Evolutionary conservation across 2,888 invertebrate species (phyloP), one percentile per base, ranked within the genome.

Genomic region (Pharmacophagus antenor): DNA sequence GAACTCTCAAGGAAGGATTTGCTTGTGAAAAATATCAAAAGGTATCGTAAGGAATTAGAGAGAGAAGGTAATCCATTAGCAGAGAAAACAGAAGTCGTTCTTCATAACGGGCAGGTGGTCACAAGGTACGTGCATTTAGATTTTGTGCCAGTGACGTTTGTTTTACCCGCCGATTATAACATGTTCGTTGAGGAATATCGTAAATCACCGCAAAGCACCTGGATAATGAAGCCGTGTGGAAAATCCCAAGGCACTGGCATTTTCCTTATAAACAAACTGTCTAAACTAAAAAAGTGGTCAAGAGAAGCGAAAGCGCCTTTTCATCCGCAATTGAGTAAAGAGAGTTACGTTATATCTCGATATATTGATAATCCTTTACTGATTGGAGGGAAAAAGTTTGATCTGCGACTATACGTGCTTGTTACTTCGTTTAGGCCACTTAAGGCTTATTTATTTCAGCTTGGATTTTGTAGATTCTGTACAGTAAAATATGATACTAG

Each of bases 141-240:
- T 88, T 98, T 98, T 74, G 96, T 99, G 68, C 98, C 98, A 0
- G 94, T 97, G 5, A 99, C 98, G 0, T 99, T 97, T 80, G 97
- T 98, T 50, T 87, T 99, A 57, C 98, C 98, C 2, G 96, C 97
- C 46, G 98, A 99, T 83, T 98, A 98, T 81, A 98, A 98, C 77
- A 95, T 98, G 94, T 98, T 98, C 82, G 98, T 98, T 0, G 98
- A 98, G 77, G 98, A 98, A 75, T 98, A 98, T 77, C 92, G 98
- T 63, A 98, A 97, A 81, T 96, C 96, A 58, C 98, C 98, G 0
- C 96, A 96, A 73, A 97, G 97, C 67, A 98, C 98, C 0, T 98
- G 98, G 98, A 98, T 99, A 65, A 97, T 98, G 95, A 98, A 98
- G 82, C 98, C 98, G 0, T 97, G 97, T 78, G 98, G 98, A 18